These are phyloP conservation scores for Chelon auratus DNA, from an alignment of 2,797 vertebrate genomes.

Conservation along the genomic window DNA sequence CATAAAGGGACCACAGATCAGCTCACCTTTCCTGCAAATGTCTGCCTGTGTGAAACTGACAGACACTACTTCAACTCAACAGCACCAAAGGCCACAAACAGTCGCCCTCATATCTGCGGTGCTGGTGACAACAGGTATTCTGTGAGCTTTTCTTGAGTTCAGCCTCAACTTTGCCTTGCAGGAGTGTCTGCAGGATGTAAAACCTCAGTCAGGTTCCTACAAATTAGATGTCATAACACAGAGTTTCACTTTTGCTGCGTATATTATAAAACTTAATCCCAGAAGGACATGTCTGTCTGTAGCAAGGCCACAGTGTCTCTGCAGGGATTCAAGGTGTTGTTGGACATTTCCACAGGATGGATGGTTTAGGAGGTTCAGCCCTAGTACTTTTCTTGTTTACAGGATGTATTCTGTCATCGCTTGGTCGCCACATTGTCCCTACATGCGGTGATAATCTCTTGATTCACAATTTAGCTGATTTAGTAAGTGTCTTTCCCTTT, in stretches of 20 bases:
- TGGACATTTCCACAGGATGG: conserved; percentile 63
- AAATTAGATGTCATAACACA: background rate
- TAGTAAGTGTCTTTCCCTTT: conserved; percentile 31
- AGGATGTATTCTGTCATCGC: conserved; percentile 36
- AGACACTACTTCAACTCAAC: too few relatives aligned
- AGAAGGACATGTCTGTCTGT: background rate
- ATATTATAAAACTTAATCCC: conserved; percentile 8
- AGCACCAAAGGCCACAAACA: conserved; percentile 41
- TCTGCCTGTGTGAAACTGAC: conserved; percentile 2
- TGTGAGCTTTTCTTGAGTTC: conserved; percentile 13
- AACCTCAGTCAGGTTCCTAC: background rate
- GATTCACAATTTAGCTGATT: background rate
- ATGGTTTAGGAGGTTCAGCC: background rate
- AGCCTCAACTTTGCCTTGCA: conserved; percentile 4
- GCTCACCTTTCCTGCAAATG: background rate
- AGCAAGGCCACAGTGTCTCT: conserved; percentile 36
- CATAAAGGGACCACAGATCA: background rate
- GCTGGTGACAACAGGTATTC: conserved; percentile 61
- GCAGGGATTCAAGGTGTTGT: conserved; percentile 36
- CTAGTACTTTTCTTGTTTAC: conserved; percentile 23
- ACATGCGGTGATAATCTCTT: background rate
- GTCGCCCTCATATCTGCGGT: conserved; percentile 54
- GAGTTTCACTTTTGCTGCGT: conserved; percentile 1
- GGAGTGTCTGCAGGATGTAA: conserved; percentile 39
- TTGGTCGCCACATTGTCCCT: background rate